phyloP scores from a whole-genome alignment of 2,888 invertebrate genomes.

The Stegana nigrithorax region DNA sequence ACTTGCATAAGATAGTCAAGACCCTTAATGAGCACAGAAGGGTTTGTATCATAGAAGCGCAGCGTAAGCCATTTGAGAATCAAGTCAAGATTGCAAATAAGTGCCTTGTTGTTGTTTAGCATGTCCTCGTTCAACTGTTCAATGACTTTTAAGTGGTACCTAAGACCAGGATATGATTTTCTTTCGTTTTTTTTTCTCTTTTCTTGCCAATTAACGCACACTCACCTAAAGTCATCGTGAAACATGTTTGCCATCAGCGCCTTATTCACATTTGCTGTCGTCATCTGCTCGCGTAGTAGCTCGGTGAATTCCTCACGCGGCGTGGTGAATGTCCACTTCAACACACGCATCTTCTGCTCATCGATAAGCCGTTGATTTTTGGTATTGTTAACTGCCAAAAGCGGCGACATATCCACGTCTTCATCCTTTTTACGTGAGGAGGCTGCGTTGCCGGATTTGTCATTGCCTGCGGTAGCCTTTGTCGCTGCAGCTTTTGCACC shows the following conservation, averaged over 20 bases:
- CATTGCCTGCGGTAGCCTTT: slow-evolving; percentile 34
- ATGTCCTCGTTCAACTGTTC: slow-evolving; percentile 89
- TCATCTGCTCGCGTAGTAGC: slow-evolving; percentile 91
- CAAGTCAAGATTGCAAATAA: slow-evolving; percentile 91
- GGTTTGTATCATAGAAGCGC: slow-evolving; percentile 98
- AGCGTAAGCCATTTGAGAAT: slow-evolving; percentile 97
- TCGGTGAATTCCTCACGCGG: slow-evolving; percentile 95
- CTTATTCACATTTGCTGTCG: slow-evolving; percentile 86
- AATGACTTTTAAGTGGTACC: slow-evolving; percentile 94
- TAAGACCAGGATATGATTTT: slow-evolving; percentile 62
- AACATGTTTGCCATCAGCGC: slow-evolving; percentile 91
- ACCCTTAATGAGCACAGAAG: slow-evolving; percentile 95
- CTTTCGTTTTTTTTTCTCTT: background rate
- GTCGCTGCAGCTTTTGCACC: slow-evolving; percentile 38
- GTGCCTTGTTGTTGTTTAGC: slow-evolving; percentile 80
- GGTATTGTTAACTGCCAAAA: slow-evolving; percentile 83
- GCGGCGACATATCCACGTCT: slow-evolving; percentile 83
- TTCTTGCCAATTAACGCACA: no score
- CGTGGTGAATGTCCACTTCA: slow-evolving; percentile 96
- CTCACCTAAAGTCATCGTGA: slow-evolving; percentile 87
- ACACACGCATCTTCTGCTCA: slow-evolving; percentile 90
- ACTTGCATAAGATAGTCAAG: slow-evolving; percentile 89
- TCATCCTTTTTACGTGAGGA: slow-evolving; percentile 82
- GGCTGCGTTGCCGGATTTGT: slow-evolving; percentile 40
- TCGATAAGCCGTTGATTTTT: slow-evolving; percentile 95